Percentiles rank a stretch among this genome's conserved stretches.
Evolutionary conservation across 2,113 vertebrate genomes (phyloP).

Genomic region (Catharus fuscescens): DNA sequence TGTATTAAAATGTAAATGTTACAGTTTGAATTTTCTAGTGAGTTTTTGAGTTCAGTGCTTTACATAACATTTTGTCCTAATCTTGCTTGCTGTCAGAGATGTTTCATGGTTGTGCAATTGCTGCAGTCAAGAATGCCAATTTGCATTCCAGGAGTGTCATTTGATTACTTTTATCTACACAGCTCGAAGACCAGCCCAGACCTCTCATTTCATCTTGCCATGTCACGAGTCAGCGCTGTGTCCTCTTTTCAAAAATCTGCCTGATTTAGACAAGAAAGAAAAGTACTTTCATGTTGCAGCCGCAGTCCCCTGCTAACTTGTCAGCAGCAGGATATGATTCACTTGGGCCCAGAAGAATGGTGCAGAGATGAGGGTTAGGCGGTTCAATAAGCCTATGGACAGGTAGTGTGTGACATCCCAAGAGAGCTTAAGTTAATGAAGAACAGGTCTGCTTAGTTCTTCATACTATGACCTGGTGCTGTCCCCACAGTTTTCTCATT

Average conservation of each 20-base stretch:
- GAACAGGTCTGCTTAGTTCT: slow-evolving; percentile 93
- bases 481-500: slow-evolving; percentile 87
- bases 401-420: slow-evolving; percentile 91
- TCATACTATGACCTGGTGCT: slow-evolving; percentile 87
- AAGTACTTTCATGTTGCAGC: slow-evolving; percentile 85
- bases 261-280: slow-evolving; percentile 84
- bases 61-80: slow-evolving; percentile 88
- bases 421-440: slow-evolving; percentile 92
- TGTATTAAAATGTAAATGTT: slow-evolving; percentile 78
- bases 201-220: slow-evolving; percentile 86
- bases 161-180: slow-evolving; percentile 94
- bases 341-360: slow-evolving; percentile 79
- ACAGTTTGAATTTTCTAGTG: slow-evolving; percentile 76
- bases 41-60: slow-evolving; percentile 80
- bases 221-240: slow-evolving; percentile 84
- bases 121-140: slow-evolving; percentile 90
- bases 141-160: slow-evolving; percentile 95
- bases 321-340: slow-evolving; percentile 85
- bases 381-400: slow-evolving; percentile 93
- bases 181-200: slow-evolving; percentile 81
- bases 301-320: slow-evolving; percentile 83
- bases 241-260: slow-evolving; percentile 83
- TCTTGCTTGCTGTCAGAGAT: slow-evolving; percentile 85
- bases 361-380: slow-evolving; percentile 85
- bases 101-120: slow-evolving; percentile 88